phyloP scores from a whole-genome alignment of 1,140 invertebrate species.

The Calosoma granatense region DNA sequence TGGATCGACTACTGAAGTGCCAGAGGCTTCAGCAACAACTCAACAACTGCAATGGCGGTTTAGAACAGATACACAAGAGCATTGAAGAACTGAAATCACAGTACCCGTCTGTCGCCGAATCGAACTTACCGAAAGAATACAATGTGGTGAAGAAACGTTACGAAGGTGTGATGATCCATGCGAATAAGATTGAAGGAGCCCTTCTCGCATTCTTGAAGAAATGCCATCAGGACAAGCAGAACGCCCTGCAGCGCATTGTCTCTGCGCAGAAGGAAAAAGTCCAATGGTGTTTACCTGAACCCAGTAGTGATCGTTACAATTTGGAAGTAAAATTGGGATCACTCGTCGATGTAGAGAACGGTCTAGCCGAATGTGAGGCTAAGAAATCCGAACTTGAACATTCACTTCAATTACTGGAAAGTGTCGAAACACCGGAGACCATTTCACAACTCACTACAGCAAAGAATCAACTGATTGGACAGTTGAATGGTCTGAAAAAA shows the following conservation, averaged over 20 bases:
- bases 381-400: conserved; percentile 56
- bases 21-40: conserved; percentile 60
- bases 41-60: conserved; percentile 47
- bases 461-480: conserved; percentile 51
- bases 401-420: conserved; percentile 52
- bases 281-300: conserved; percentile 82
- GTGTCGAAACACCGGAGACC: conserved; percentile 56
- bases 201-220: conserved; percentile 76
- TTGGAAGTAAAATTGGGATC: conserved; percentile 83
- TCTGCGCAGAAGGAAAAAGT: conserved; percentile 77
- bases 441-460: conserved; percentile 50
- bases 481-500: conserved; percentile 56
- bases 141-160: conserved; percentile 66
- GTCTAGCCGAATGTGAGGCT: conserved; percentile 55
- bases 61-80: conserved; percentile 55
- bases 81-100: conserved; percentile 61
- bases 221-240: conserved; percentile 75
- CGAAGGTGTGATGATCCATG: conserved; percentile 60
- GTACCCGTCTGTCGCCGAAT: conserved; percentile 70
- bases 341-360: conserved; percentile 63
- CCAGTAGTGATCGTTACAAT: conserved; percentile 79
- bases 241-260: conserved; percentile 68
- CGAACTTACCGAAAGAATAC: conserved; percentile 67
- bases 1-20: conserved; percentile 65
- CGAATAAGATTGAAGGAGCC: conserved; percentile 70